These are phyloP conservation scores for Rhingia campestris DNA, from an alignment of 2,888 invertebrate genomes.

Conservation along the genomic window DNA sequence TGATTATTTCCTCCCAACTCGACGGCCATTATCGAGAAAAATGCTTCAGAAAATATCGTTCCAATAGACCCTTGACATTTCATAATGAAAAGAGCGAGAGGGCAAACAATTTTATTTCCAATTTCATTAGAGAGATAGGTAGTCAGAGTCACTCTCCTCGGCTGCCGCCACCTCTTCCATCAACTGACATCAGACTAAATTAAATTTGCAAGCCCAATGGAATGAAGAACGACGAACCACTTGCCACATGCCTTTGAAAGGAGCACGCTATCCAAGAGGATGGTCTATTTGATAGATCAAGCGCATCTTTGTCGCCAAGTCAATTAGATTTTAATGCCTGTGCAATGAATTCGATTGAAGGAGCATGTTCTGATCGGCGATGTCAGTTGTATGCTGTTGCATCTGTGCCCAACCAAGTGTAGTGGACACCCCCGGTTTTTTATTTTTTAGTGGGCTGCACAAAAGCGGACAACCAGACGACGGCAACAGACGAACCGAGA, in stretches of 20 bases:
- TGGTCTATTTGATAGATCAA: constrained; percentile 18
- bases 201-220: constrained; percentile 32
- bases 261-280: not conserved
- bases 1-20: constrained; percentile 15
- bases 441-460: constrained; percentile 31
- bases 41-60: constrained; percentile 14
- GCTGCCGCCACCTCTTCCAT: constrained; percentile 11
- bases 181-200: constrained; percentile 29
- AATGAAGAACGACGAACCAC: not conserved
- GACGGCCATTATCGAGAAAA: constrained; percentile 1
- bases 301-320: constrained; percentile 58
- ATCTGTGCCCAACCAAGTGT: constrained; percentile 2
- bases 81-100: not conserved
- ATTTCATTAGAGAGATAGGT: constrained; percentile 12
- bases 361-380: not conserved
- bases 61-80: constrained; percentile 10
- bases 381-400: not conserved
- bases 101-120: constrained; percentile 9
- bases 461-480: constrained; percentile 1
- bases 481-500: not conserved
- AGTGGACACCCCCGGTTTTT: constrained; percentile 32
- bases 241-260: not conserved
- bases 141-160: not conserved
- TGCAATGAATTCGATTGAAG: constrained; percentile 53
- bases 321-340: constrained; percentile 64